Evolutionary conservation across 2,113 vertebrate species (phyloP), one percentile per base, ranked within the genome.

Genomic region (Saguinus midas): DNA sequence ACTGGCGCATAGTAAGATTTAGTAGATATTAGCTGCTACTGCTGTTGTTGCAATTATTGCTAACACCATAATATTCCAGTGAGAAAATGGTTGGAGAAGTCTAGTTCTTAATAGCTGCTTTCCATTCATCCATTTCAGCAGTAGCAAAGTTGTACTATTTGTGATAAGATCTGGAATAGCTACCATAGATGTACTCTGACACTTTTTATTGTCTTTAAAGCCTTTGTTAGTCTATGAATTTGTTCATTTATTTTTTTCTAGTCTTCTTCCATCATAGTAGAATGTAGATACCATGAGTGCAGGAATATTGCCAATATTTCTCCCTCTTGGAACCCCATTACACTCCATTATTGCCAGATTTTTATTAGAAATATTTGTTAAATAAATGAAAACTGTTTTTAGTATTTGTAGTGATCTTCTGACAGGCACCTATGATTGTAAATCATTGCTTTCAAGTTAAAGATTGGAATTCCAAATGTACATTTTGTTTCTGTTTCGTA

Each of bases 321-420:
- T 82, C 57, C 61, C 12, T 93, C n/a, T 29, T 76, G 0, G 52
- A 58, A 50, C 18, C 4, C 37, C 25, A 37, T 61, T 48, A 94
- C 25, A 94, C 32, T 93, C 48, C 68, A 1, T 37, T 94, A 86
- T 57, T 94, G 40, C 18, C 58, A 76, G 57, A 87, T 45, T 90
- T 95, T 75, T 90, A 70, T 83, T 83, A 75, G 64, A 78, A 93
- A 87, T 50, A 80, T 79, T 55, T 85, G 37, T 92, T 90, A 88
- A 92, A 43, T 83, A 18, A 57, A 68, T 79, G 32, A 86, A 96
- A 87, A 79, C 55, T 90, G 25, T 90, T 95, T 86, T 96, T 55
- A 81, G 14, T 88, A 92, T 45, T 93, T 37, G 93, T 52, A 48
- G 9, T 83, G 50, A 64, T 87, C 70, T 86, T 52, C 66, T 82